phyloP scores from a whole-genome alignment of 2,888 invertebrate species.

The Alsophila aescularia region DNA sequence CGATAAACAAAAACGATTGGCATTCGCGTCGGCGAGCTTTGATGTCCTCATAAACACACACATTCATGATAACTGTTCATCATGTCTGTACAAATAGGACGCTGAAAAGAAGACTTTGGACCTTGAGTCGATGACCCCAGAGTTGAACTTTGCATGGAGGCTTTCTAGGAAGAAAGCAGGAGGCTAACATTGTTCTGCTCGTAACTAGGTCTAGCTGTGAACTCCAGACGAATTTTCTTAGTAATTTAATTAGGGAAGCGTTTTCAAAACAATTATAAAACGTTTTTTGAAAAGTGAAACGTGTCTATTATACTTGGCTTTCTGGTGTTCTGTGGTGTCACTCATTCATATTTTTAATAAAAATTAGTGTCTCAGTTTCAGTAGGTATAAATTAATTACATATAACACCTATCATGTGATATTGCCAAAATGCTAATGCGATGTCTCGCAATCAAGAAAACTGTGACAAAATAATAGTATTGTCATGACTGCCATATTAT shows the following conservation, averaged over 20 bases:
- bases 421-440: too few relatives aligned
- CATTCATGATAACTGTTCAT: constrained; percentile 24
- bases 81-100: constrained; percentile 13
- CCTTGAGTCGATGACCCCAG: background rate
- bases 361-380: too few relatives aligned
- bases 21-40: constrained; percentile 65
- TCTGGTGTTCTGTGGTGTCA: too few relatives aligned
- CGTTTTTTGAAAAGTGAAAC: background rate
- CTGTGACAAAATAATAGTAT: too few relatives aligned
- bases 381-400: too few relatives aligned
- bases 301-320: too few relatives aligned
- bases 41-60: constrained; percentile 60
- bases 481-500: too few relatives aligned
- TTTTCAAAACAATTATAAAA: background rate
- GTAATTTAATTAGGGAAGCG: constrained; percentile 1
- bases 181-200: background rate
- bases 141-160: background rate
- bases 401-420: too few relatives aligned
- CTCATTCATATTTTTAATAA: too few relatives aligned
- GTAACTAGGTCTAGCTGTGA: background rate
- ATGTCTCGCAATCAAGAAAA: too few relatives aligned
- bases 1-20: constrained; percentile 76
- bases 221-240: constrained; percentile 1
- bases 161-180: background rate
- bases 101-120: constrained; percentile 2